Base-by-base conservation (phyloP, 2,888 invertebrate genomes). In the Matsumyia berberina region DNA sequence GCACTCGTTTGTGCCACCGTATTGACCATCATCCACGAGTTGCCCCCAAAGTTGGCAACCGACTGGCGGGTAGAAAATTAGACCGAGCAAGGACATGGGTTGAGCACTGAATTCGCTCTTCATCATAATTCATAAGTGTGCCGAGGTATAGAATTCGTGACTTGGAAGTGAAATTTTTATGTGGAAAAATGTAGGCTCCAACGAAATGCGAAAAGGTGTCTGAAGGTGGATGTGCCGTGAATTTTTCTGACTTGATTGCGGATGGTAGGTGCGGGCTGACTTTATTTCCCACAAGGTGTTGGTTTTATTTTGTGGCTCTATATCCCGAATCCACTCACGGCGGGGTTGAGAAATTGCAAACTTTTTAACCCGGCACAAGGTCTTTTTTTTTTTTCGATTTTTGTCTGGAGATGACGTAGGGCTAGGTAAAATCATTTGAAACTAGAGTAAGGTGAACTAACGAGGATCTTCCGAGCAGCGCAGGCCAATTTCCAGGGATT, bases 141-240 rank as follows among this genome's bases (percentile, higher is more conserved):
- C n/a, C 17, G 42, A 31, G 31, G 58, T 31, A 42, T 24, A 33
- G 49, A 53, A 49, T 39, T 58, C 76, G 76, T 76, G 76, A 66
- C 76, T 31, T 33, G 76, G 49, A 76, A 76, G 19, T 7, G 76
- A 57, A 76, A 76, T 33, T 7, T 17, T 33, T 58, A 76, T 76
- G 9, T 29, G 4, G 15, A n/a, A 37, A 29, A 49, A 15, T 33
- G 11, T 62, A 44, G 33, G 37, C 17, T 31, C 42, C 29, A 55
- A 33, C 31, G 55, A 69, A 53, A 42, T 55, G 44, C 44, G 17
- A 42, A 29, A 33, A 69, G 55, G 55, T 67, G 42, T 39, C 17
- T 31, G 24, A 11, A 53, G n/a, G 39, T 3, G 17, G 39, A 17
- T 67, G 66, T 53, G 37, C 24, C 3, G n/a, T n/a, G 29, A 39